phyloP scores from a whole-genome alignment of 2,797 vertebrate species.

The Acrossocheilus fasciatus region DNA sequence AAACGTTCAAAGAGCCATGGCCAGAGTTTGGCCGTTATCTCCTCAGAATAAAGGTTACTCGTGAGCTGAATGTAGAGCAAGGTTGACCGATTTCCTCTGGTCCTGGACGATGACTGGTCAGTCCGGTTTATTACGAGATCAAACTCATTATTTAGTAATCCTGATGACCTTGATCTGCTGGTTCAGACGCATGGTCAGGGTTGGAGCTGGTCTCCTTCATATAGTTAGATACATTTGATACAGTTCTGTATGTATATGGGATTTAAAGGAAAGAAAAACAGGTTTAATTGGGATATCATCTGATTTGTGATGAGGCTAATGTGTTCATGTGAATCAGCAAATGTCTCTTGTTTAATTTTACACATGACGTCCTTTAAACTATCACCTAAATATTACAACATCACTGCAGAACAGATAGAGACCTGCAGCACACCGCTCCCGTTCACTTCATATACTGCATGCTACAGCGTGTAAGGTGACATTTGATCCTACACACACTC shows the following conservation, averaged over 20 bases:
- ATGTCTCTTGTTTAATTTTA: neutral
- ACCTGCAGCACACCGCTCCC: too few species aligned
- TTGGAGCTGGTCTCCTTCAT: neutral
- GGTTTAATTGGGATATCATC: too few species aligned
- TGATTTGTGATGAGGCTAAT: too few species aligned
- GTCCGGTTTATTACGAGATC: too few species aligned
- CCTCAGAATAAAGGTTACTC: neutral
- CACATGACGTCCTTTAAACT: neutral
- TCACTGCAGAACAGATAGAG: neutral
- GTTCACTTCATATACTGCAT: too few species aligned
- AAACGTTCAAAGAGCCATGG: neutral
- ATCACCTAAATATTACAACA: neutral
- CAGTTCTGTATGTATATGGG: too few species aligned
- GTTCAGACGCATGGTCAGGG: neutral
- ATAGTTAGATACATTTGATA: neutral
- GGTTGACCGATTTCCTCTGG: neutral
- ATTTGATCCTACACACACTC: too few species aligned
- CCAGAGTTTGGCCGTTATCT: constrained; percentile 1
- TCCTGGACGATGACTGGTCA: too few species aligned
- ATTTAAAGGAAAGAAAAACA: too few species aligned
- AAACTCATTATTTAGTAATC: neutral
- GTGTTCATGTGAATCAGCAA: neutral
- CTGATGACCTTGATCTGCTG: neutral
- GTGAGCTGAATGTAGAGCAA: neutral
- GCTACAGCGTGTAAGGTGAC: too few species aligned